phyloP scores from a whole-genome alignment of 2,113 vertebrate genomes.

The Chauna torquata region DNA sequence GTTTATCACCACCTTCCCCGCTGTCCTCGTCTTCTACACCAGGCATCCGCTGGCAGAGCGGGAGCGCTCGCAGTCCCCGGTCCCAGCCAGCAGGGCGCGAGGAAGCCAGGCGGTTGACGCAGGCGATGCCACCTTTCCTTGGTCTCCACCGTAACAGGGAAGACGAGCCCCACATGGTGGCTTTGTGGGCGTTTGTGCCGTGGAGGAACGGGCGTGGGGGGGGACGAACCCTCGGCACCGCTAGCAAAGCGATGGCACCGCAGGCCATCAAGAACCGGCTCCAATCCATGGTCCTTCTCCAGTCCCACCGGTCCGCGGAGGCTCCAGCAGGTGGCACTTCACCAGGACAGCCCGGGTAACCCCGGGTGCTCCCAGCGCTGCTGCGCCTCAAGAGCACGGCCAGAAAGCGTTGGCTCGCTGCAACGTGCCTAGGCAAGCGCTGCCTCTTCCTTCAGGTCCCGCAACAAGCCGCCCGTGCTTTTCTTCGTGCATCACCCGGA shows the following conservation, averaged over 20 bases:
- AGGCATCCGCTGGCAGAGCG: slow-evolving; percentile 8
- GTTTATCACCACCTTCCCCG: not conserved
- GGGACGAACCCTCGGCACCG: not conserved
- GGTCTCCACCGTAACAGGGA: not conserved
- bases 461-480: not conserved
- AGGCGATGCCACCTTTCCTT: not conserved
- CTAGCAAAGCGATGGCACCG: too few species aligned
- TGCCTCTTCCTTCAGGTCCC: slow-evolving; percentile 32
- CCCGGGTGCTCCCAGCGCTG: not conserved
- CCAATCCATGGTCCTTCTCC: not conserved
- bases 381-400: not conserved
- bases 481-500: slow-evolving; percentile 28
- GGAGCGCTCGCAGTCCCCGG: too few species aligned
- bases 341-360: fast-evolving
- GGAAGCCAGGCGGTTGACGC: not conserved
- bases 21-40: not conserved
- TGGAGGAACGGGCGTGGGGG: not conserved
- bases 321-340: not conserved
- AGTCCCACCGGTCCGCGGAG: not conserved
- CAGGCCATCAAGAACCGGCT: too few species aligned
- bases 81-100: not conserved
- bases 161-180: not conserved
- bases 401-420: not conserved
- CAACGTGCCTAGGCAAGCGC: not conserved
- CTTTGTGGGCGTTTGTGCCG: not conserved